A percentile compares a stretch with the other conserved stretches of the same genome.
Conservation (phyloP, 2,888 invertebrate genomes). For the Oithona nana region DNA sequence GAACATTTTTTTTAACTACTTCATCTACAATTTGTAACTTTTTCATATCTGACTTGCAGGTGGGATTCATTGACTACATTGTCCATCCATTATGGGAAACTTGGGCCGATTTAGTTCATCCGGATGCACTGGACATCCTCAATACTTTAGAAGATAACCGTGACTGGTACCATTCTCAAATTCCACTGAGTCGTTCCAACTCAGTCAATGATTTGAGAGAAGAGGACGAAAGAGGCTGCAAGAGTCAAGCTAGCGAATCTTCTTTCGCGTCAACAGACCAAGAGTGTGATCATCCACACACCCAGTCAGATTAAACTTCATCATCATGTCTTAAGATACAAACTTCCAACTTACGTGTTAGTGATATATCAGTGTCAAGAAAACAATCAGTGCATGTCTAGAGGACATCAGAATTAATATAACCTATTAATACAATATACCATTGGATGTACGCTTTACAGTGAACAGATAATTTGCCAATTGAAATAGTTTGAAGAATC, state of each 20-base stretch:
- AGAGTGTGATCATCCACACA: not conserved
- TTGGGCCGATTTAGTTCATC: constrained; percentile 97
- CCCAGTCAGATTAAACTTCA: too few relatives aligned
- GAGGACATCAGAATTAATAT: too few relatives aligned
- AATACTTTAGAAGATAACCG: constrained; percentile 96
- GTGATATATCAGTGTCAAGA: too few relatives aligned
- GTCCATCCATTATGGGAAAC: constrained; percentile 99
- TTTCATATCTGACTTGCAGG: constrained; percentile 35
- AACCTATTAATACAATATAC: too few relatives aligned
- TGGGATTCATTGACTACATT: constrained; percentile 98
- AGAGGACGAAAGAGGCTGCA: constrained; percentile 19
- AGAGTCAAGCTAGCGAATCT: not conserved
- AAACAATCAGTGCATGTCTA: too few relatives aligned
- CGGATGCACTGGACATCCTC: constrained; percentile 92
- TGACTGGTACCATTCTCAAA: constrained; percentile 85
- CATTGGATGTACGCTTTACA: too few relatives aligned
- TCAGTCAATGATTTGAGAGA: constrained; percentile 22
- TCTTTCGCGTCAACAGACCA: not conserved
- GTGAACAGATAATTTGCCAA: too few relatives aligned
- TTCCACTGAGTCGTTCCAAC: constrained; percentile 63
- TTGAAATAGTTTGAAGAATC: too few relatives aligned
- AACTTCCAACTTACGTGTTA: too few relatives aligned
- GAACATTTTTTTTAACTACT: too few relatives aligned
- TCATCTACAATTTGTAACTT: not conserved
- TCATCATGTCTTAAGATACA: too few relatives aligned